Evolutionary conservation across 2,888 invertebrate species (phyloP).

Genomic region (Elegia similella): DNA sequence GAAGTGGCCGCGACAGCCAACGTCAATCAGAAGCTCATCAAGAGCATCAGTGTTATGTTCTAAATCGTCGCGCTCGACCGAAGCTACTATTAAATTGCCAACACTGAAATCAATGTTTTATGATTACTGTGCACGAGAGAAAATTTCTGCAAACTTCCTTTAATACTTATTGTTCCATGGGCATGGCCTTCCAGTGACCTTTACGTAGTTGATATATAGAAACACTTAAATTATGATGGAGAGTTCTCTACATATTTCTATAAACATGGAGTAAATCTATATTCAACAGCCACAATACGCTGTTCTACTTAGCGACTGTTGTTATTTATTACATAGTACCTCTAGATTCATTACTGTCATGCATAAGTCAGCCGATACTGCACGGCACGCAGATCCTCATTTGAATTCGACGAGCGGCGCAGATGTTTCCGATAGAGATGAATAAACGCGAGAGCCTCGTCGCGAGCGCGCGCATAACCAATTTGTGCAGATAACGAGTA

Average conservation of each 20-base stretch:
- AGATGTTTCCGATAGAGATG: conserved; percentile 40
- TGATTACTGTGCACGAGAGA: not conserved
- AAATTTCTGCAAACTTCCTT: not conserved
- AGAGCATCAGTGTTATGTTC: conserved; percentile 30
- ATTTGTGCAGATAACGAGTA: conserved; percentile 51
- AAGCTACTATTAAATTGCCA: conserved; percentile 22
- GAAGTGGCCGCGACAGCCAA: conserved; percentile 37
- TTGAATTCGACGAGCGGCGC: conserved; percentile 40
- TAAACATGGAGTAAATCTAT: no score
- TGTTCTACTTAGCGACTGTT: no score
- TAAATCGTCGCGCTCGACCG: conserved; percentile 25
- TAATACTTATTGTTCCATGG: no score
- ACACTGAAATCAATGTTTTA: not conserved
- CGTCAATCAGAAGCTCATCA: conserved; percentile 51
- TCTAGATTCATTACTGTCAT: not conserved
- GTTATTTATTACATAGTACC: no score
- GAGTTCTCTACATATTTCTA: no score
- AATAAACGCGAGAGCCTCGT: conserved; percentile 42
- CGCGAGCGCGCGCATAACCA: conserved; percentile 52
- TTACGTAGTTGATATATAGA: no score
- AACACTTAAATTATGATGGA: no score
- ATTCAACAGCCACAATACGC: no score
- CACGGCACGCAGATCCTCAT: conserved; percentile 39
- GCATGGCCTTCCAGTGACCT: no score
- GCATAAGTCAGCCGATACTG: conserved; percentile 13